These are phyloP conservation scores for Pelagia noctiluca DNA, from an alignment of 30 jellyfish, hydroid and myxozoan genomes.

Conservation along the genomic window DNA sequence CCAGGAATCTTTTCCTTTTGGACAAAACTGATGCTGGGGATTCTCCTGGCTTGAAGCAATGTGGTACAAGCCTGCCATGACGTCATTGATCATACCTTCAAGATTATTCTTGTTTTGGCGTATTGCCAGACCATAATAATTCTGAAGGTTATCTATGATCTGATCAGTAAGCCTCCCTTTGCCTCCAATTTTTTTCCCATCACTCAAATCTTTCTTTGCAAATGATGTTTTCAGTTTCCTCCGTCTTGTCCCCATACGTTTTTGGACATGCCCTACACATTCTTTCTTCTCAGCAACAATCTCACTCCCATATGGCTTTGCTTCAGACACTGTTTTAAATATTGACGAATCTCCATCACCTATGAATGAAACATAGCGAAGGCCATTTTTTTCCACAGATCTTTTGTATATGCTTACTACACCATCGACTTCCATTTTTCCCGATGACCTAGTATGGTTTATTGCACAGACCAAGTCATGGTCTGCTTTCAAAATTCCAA, in stretches of 20 bases:
- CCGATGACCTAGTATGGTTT: background rate
- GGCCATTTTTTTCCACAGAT: constrained; percentile 6
- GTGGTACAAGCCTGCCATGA: constrained; percentile 45
- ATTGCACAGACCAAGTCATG: background rate
- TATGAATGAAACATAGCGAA: constrained; percentile 32
- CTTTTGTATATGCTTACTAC: no score
- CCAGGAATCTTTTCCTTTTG: constrained; percentile 63
- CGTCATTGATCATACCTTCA: constrained; percentile 25
- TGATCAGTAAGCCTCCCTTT: constrained; percentile 32
- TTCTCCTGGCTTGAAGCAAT: constrained; percentile 50
- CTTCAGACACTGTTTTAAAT: constrained; percentile 28
- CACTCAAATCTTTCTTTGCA: constrained; percentile 20
- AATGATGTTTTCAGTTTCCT: constrained; percentile 18
- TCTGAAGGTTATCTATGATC: constrained; percentile 19
- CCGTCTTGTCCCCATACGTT: constrained; percentile 49
- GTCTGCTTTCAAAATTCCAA: background rate
- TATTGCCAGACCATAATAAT: no score
- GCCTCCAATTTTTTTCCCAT: constrained; percentile 22
- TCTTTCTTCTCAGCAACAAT: constrained; percentile 47
- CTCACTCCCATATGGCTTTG: constrained; percentile 59
- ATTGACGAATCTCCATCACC: constrained; percentile 70
- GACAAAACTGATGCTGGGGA: constrained; percentile 44
- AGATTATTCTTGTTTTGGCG: constrained; percentile 31
- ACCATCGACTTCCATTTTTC: background rate
- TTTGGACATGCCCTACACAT: constrained; percentile 60